Evolutionary conservation across 2,888 invertebrate genomes (phyloP), one percentile per base, ranked within the genome.

Genomic region (Harpalus rubripes): DNA sequence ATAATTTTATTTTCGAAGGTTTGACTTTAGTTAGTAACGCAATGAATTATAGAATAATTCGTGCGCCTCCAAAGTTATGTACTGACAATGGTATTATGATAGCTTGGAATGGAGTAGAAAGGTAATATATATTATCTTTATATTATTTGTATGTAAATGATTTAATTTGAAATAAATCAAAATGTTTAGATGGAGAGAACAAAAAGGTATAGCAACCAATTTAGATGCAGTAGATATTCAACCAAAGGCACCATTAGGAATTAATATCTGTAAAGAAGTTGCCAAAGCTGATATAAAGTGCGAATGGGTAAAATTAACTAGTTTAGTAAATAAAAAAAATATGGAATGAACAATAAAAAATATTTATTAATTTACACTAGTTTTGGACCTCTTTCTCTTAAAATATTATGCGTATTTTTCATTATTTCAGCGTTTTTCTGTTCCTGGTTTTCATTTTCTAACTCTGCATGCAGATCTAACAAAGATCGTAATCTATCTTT

Each of bases 41-140:
- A 87, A 92, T 93, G 88, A 93, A 93, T 0, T 97, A 94, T 88
- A 92, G 92, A 88, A 92, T 97, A 4, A 92, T 94, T 84, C 93
- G 96, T 85, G 98, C 99, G 12, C 96, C 97, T 2, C 94, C 96
- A 22, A 93, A 94, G 89, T 93, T 98, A 8, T 99, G 99, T 90
- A 98, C 98, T 0, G 99, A 99, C 90, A 99, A 99, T 93, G 99
- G 99, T 7, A 94, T 98, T 44, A 99, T 99, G 99, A 97, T 99
- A 88, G 99, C 99, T 16, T 99, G 99, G 98, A 98, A 98, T 93
- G 99, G 98, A 7, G 92, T 98, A 80, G 98, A 99, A 91, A 95
- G 94, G 90, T 93, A 88, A 63, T 63, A 39, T 44, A 7, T 22
- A 8, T 22, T 15, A 15, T 56, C 0, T 12, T 10, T 56, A 56